Evolutionary conservation across 2,797 vertebrate genomes (phyloP).

Genomic region (Pangasius macronema): DNA sequence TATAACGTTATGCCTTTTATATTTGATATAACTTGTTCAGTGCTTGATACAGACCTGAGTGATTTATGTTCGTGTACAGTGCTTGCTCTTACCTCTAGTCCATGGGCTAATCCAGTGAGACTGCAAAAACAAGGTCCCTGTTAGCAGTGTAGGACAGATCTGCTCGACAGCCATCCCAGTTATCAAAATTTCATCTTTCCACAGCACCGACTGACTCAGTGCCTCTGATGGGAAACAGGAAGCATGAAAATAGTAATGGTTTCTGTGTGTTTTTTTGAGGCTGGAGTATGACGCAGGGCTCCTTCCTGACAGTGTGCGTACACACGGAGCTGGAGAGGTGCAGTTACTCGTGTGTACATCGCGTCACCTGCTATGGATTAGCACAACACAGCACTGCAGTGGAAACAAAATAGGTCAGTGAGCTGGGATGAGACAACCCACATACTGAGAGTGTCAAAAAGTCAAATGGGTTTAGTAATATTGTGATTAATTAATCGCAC

Average conservation of each 20-base stretch:
- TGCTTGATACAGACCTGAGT: neutral
- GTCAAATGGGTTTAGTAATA: conserved; percentile 22
- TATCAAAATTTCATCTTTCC: neutral
- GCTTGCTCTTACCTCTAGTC: neutral
- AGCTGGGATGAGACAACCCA: conserved; percentile 7
- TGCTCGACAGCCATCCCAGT: neutral
- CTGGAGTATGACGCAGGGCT: conserved; percentile 22
- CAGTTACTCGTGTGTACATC: conserved; percentile 38
- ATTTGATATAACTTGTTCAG: neutral
- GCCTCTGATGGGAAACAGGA: neutral
- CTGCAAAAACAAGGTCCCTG: neutral
- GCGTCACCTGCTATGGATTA: conserved; percentile 6
- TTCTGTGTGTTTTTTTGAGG: conserved; percentile 20
- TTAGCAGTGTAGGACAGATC: neutral
- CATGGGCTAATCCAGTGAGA: neutral
- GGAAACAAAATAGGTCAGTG: conserved; percentile 29
- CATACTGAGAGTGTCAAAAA: conserved; percentile 12
- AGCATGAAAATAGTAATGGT: neutral
- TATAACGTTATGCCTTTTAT: neutral
- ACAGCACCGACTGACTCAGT: neutral
- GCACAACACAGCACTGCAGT: conserved; percentile 21
- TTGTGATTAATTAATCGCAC: neutral
- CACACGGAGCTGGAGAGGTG: conserved; percentile 17
- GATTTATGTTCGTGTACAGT: neutral
- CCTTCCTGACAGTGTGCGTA: conserved; percentile 19